Base-by-base conservation (phyloP, 2,888 invertebrate species). In the Strigamia maritima region DNA sequence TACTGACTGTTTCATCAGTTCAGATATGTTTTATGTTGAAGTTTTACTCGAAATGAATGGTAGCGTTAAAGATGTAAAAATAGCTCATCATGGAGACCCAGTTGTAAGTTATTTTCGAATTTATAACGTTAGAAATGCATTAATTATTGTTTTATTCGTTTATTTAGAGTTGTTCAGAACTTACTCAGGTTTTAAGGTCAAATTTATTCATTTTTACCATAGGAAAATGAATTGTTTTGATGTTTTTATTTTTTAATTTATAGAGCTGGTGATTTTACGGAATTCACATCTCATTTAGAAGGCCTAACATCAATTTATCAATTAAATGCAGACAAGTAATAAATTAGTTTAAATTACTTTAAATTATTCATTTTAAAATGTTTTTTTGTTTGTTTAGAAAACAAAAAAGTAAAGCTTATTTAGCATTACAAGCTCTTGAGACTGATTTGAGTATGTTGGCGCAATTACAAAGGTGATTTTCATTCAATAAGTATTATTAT, bases 21-120 rank as follows among this genome's bases (percentile, higher is more conserved):
- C 95, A 0, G 97, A 97, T 85, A 96, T 97, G 96, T 97, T 97
- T 87, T 96, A 94, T 86, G 89, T 97, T 83, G 96, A 97, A 88
- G 93, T 98, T 83, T 88, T 94, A 79, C 89, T 97, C 79, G 95
- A 97, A 84, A 89, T 92, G 2, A 90, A 90, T 54, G 97, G 96
- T 28, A 90, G 90, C 40, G 92, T 97, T 0, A 92, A 93, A 84
- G 97, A 97, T 89, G 96, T 97, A 0, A 91, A 91, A 86, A 92
- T 97, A 79, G 94, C 96, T 86, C 96, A 97, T 85, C 95, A 95
- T 86, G 94, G 94, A 83, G 94, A 94, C 88, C 90, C 86, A 35
- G 81, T 81, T 54, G 81, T 81, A 40, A 40, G 79, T 77, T 14
- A 1, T 28, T 70, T 70, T 28, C 14, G 28, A 26, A 28, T 3